phyloP scores from a whole-genome alignment of 1,140 invertebrate genomes.

The Drosophila sturtevanti region DNA sequence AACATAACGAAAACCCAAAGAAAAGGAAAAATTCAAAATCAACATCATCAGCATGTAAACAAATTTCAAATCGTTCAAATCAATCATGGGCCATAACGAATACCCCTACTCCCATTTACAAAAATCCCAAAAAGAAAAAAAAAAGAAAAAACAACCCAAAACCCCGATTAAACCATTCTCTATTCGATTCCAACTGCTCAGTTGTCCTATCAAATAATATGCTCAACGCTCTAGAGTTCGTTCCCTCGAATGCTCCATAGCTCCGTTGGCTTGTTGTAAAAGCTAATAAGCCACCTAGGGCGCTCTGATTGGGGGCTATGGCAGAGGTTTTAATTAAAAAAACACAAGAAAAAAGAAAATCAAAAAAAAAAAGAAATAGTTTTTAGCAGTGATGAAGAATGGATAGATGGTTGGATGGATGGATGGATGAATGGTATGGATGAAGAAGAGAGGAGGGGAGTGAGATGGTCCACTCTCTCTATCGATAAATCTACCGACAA shows the following conservation, averaged over 20 bases:
- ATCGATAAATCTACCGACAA: conserved; percentile 72
- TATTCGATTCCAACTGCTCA: background rate
- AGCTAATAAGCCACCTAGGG: conserved; percentile 81
- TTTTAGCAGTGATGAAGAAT: background rate
- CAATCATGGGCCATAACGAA: conserved; percentile 53
- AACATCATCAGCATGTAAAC: conserved; percentile 50
- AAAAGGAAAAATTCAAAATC: conserved; percentile 42
- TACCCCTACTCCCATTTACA: background rate
- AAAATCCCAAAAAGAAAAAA: background rate
- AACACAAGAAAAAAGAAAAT: conserved; percentile 59
- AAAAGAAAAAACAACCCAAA: too few species aligned
- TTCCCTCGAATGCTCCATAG: conserved; percentile 29
- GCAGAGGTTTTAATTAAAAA: conserved; percentile 79
- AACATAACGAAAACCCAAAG: background rate
- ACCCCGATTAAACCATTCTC: conserved; percentile 1
- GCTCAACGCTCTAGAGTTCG: conserved; percentile 67
- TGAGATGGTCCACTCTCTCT: too few species aligned
- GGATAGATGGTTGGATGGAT: background rate
- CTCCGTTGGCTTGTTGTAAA: conserved; percentile 52
- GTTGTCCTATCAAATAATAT: conserved; percentile 61
- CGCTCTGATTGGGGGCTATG: conserved; percentile 77
- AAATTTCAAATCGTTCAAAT: conserved; percentile 72
- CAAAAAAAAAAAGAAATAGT: conserved; percentile 34
- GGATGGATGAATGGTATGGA: conserved; percentile 44
- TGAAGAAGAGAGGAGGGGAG: background rate